Evolutionary conservation across 2,888 invertebrate genomes (phyloP), one percentile per base, ranked within the genome.

Genomic region (Bellardia pandia): DNA sequence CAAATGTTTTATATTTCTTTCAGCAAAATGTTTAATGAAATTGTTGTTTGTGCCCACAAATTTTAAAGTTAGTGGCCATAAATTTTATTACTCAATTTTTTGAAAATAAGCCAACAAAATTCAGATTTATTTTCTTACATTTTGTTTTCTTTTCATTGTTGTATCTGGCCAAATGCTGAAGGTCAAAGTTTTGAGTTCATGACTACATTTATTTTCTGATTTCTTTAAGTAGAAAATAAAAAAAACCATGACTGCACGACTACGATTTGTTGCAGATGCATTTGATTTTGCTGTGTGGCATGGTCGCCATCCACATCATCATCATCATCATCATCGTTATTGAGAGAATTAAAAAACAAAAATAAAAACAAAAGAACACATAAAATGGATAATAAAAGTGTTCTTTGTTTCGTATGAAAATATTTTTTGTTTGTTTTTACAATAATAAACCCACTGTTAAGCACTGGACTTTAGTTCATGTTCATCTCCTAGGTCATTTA

Each of bases 1-100:
- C 0, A 7, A 2, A 40, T 42, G 6, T 5, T 3, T 42, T 23
- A 1, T 23, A 23, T 42, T 42, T 45, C 2, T 45, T 45, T 45
- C 11, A 11, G 13, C 45, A 45, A 11, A 45, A 45, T 45, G 9
- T 45, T 45, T 45, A 45, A 13, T 13, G 9, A 11, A 75, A 60
- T 33, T 23, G n/a, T 60, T 11, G 4, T 9, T 48, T 69, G 16
- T n/a, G 16, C 60, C 71, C 51, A 62, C 71, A 80, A 45, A 53
- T 11, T 16, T 51, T 45, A 76, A 84, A 58, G 33, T 81, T 86
- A 45, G 37, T 16, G 48, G 58, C 68, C 51, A 86, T 80, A 66
- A 53, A 79, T 79, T 79, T 80, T 76, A 56, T 53, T 77, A 60
- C 51, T 81, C 84, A 85, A 85, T 72, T 78, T 68, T 81, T 77